Evolutionary conservation across 2,888 invertebrate species (phyloP), one percentile per base, ranked within the genome.

Genomic region (Andrena dorsata): DNA sequence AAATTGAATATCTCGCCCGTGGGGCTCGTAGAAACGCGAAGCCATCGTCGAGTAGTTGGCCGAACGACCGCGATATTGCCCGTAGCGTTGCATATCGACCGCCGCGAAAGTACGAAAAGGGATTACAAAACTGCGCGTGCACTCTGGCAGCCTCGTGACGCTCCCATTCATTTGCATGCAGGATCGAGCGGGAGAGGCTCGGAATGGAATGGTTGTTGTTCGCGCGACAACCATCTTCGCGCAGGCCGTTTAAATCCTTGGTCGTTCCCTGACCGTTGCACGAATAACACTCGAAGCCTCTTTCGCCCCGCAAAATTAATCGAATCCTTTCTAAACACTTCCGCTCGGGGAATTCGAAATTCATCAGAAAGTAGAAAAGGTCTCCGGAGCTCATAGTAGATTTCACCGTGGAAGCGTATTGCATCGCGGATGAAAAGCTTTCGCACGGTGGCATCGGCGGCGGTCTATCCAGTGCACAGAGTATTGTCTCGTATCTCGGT

Each of bases 401-500:
- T 66, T 32, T 41, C 16, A 65, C 56, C 41, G 16, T 23, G 23
- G 35, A 61, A 61, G n/a, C 30, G 16, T 53, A 51, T 13, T 53
- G 28, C 23, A 53, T 32, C 30, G 66, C 47, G 30, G n/a, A 35
- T 26, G 70, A 49, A 70, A 66, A 80, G 32, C 47, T 61, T 69
- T 76, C 66, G 68, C 63, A 66, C 51, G 32, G 66, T 75, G 61
- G 63, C 61, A 80, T 64, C 53, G 61, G 63, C 65, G 75, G 51
- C 65, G 61, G 58, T 74, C n/a, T 80, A 32, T 51, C 32, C 53
- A 47, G 58, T 73, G 60, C 56, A 83, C 75, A 41, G 20, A 53
- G 79, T 81, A 85, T 87, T 81, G 86, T 86, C 49, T 80, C 56
- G 85, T 77, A 78, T 83, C 85, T 83, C 71, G 73, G 71, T 77